A percentile compares a stretch with the other conserved stretches of the same genome.
These are phyloP conservation scores for Oncorhynchus keta DNA, from an alignment of 2,113 vertebrate genomes.

Conservation along the genomic window DNA sequence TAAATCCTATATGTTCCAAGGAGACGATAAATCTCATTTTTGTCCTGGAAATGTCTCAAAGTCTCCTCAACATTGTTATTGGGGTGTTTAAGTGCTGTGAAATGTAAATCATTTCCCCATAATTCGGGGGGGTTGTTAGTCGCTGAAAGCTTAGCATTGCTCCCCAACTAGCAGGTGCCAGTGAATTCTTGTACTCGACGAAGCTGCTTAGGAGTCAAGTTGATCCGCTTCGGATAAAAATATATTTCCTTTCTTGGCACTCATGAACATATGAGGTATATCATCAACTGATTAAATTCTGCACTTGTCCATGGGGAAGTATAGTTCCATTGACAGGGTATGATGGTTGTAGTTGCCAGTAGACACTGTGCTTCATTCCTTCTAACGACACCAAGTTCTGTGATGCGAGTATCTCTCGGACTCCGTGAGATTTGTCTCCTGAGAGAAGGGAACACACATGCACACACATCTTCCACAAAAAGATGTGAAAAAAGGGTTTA, in stretches of 20 bases:
- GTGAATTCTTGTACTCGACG: conserved; percentile 63
- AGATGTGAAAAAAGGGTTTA: background rate
- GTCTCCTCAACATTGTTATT: background rate
- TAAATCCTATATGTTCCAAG: conserved; percentile 23
- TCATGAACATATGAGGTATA: background rate
- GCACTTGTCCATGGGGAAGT: background rate
- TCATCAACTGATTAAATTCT: conserved; percentile 41
- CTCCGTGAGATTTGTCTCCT: conserved; percentile 25
- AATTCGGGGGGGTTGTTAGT: conserved; percentile 48
- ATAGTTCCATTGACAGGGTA: background rate
- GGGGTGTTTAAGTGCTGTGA: conserved; percentile 52
- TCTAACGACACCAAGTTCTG: background rate
- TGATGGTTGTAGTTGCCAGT: background rate
- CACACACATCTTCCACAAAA: background rate
- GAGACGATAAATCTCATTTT: background rate
- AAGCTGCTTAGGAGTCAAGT: conserved; percentile 71
- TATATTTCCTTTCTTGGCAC: background rate
- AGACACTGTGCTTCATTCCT: background rate
- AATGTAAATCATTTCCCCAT: conserved; percentile 57
- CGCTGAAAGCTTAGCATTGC: conserved; percentile 6
- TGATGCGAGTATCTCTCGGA: conserved; percentile 7
- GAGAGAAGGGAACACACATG: conserved; percentile 1
- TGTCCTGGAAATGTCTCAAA: conserved; percentile 41
- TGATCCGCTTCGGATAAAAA: conserved; percentile 63
- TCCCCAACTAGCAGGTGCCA: conserved; percentile 63